Percentiles rank a stretch among this genome's conserved stretches.
Evolutionary conservation across 2,888 invertebrate species (phyloP).

Genomic region (Hoplodrina ambigua): DNA sequence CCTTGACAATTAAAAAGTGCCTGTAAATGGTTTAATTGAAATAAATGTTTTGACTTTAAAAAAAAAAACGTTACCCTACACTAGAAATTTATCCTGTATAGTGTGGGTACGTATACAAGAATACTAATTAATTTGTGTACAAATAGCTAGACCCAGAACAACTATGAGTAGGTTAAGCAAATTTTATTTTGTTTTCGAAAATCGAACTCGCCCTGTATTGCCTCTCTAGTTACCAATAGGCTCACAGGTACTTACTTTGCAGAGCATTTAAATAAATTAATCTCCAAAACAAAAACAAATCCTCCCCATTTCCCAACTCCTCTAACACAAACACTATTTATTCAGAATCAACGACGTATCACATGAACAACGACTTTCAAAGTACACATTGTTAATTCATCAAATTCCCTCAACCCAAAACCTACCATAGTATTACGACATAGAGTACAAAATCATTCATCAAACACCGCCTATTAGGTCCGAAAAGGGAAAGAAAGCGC

Average conservation of each 20-base stretch:
- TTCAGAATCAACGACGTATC: slow-evolving; percentile 61
- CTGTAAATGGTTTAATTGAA: too few species aligned
- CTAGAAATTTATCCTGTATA: too few species aligned
- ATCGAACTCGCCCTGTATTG: too few species aligned
- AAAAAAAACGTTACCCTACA: too few species aligned
- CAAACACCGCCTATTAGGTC: slow-evolving; percentile 36
- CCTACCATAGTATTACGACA: neutral
- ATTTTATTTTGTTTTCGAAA: too few species aligned
- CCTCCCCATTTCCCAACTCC: slow-evolving; percentile 20
- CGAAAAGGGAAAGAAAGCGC: slow-evolving; percentile 71
- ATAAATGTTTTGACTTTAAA: too few species aligned
- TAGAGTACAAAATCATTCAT: slow-evolving; percentile 38
- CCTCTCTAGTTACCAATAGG: too few species aligned
- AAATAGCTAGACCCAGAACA: too few species aligned
- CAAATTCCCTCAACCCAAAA: slow-evolving; percentile 32
- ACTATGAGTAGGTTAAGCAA: too few species aligned
- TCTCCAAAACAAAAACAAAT: slow-evolving; percentile 15
- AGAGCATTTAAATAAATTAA: neutral
- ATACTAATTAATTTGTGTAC: too few species aligned
- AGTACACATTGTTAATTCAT: slow-evolving; percentile 60
- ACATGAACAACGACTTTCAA: slow-evolving; percentile 55
- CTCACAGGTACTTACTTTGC: neutral
- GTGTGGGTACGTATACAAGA: too few species aligned
- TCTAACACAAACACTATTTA: slow-evolving; percentile 57
- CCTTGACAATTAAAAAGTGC: too few species aligned